phyloP scores from a whole-genome alignment of 2,888 invertebrate genomes.

The Criorhina ranunculi region DNA sequence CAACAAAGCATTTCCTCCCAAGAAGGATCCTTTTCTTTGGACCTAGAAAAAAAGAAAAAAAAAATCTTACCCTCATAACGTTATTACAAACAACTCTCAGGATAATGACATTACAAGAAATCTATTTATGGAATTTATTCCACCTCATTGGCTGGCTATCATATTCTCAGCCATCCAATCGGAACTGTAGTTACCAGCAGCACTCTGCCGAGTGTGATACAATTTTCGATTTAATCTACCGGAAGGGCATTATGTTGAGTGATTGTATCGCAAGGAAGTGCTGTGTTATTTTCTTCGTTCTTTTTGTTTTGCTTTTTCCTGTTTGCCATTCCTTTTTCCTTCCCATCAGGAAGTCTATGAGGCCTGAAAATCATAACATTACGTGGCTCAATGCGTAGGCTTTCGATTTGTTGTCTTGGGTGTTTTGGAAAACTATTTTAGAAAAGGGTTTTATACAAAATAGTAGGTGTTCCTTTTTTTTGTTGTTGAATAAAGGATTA shows the following conservation, averaged over 20 bases:
- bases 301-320: constrained; percentile 5
- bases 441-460: background rate
- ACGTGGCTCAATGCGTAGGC: constrained; percentile 53
- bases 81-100: constrained; percentile 73
- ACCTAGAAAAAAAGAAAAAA: constrained; percentile 3
- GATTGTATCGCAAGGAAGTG: constrained; percentile 67
- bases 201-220: constrained; percentile 68
- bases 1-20: constrained; percentile 36
- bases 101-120: constrained; percentile 74
- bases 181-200: constrained; percentile 57
- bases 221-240: constrained; percentile 74
- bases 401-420: constrained; percentile 13
- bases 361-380: constrained; percentile 59
- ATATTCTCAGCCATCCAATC: constrained; percentile 57
- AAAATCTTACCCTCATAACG: constrained; percentile 57
- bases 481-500: background rate
- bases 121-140: constrained; percentile 75
- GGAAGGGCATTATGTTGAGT: constrained; percentile 74
- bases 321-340: constrained; percentile 47
- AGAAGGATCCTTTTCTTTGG: background rate
- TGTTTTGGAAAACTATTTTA: constrained; percentile 16
- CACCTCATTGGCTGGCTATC: constrained; percentile 68
- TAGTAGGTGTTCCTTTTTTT: background rate
- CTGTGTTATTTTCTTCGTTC: too few relatives aligned
- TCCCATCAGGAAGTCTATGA: constrained; percentile 55